Evolutionary conservation across 2,797 vertebrate species (phyloP).

Genomic region (Bryconaethiops microstoma): DNA sequence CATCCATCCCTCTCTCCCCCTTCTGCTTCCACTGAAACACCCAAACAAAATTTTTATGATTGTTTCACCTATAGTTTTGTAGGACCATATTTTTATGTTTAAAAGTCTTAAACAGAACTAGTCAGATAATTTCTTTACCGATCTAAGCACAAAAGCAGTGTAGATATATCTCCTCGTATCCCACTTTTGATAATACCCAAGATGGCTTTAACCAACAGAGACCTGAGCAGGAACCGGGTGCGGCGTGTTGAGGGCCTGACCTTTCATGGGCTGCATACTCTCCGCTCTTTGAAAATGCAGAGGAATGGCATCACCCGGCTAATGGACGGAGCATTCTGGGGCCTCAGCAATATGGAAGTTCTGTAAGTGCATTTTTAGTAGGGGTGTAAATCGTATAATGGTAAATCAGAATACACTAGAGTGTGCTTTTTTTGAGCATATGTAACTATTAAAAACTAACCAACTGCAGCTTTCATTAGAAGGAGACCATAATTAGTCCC

Average conservation of each 20-base stretch:
- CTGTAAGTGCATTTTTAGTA: slow-evolving; percentile 81
- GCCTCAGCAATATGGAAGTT: slow-evolving; percentile 92
- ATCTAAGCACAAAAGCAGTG: not conserved
- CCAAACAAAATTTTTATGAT: not conserved
- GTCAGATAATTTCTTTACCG: not conserved
- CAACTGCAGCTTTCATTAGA: too few relatives aligned
- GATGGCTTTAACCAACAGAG: slow-evolving; percentile 73
- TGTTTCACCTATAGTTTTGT: not conserved
- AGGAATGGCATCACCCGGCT: slow-evolving; percentile 87
- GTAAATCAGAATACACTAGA: too few relatives aligned
- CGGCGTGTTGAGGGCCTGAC: slow-evolving; percentile 89
- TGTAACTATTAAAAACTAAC: too few relatives aligned
- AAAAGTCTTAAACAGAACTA: not conserved
- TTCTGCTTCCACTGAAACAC: not conserved
- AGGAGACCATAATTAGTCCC: too few relatives aligned
- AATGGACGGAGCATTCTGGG: slow-evolving; percentile 98
- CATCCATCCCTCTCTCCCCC: too few relatives aligned
- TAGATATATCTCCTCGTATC: not conserved
- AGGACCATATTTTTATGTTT: not conserved
- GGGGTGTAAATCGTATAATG: too few relatives aligned
- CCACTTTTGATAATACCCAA: not conserved
- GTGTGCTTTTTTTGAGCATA: too few relatives aligned
- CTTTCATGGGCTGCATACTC: slow-evolving; percentile 89
- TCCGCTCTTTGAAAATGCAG: slow-evolving; percentile 91
- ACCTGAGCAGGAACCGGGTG: slow-evolving; percentile 92